Base-by-base conservation (phyloP, 2,113 vertebrate species). In the Pluvianellus socialis region DNA sequence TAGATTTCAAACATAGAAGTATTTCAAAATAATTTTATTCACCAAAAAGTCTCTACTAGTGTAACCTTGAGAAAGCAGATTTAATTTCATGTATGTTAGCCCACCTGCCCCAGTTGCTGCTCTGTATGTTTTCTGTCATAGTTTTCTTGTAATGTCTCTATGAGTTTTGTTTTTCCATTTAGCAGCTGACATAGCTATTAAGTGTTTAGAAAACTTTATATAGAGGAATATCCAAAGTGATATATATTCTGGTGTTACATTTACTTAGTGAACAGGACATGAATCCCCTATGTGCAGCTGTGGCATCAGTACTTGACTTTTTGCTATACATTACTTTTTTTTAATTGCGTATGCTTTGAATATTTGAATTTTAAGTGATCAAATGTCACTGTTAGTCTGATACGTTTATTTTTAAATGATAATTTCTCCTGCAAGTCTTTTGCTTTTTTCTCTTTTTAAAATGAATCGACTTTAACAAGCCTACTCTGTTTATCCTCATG, bases 51-150 rank as follows among this genome's bases (percentile, higher is more conserved):
- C 40, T 70, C 45, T 53, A 3, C 28, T 74, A 32, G 20, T 38
- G 26, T 80, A 80, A 73, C 22, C 71, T 76, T 93, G 63, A 73
- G 75, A 85, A 79, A 75, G 40, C 58, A 72, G 79, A 80, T 94
- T 70, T 72, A 30, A 61, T 94, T 93, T 86, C 40, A 45, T 21
- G 30, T 55, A 7, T 47, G 35, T 58, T 80, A 85, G 53, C 30
- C 67, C 68, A 50, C 42, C 59, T 92, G 58, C 47, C 71, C 49
- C 70, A 65, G 58, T 58, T 91, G 73, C 62, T 92, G 63, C 42
- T 86, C n/a, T 14, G 19, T 72, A 47, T 33, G 23, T 66, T 85
- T 95, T 93, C 50, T 73, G 13, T 65, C 40, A 49, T 68, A 65
- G n/a, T 24, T 68, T 81, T 28, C 38, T 73, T 58, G 14, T 72